phyloP scores from a whole-genome alignment of 2,888 invertebrate genomes.

The Campoplex nolae region DNA sequence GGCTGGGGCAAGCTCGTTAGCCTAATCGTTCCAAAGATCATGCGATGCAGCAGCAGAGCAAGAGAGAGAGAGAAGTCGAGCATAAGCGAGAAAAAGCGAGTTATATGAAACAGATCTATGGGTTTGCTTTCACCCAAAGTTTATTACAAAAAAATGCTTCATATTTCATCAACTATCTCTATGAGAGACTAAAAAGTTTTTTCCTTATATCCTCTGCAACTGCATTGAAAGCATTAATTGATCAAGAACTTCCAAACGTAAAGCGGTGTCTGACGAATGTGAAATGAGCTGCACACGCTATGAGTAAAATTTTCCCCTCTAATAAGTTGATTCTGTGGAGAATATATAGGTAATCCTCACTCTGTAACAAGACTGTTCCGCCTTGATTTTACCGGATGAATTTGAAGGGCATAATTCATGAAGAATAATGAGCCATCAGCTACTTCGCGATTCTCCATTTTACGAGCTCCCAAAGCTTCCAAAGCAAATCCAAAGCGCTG shows the following conservation, averaged over 20 bases:
- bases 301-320: background rate
- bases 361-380: background rate
- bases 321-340: background rate
- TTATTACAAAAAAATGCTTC: slow-evolving; percentile 10
- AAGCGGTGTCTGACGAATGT: background rate
- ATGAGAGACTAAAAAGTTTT: background rate
- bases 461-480: background rate
- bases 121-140: slow-evolving; percentile 12
- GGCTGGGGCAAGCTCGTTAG: slow-evolving; percentile 65
- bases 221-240: slow-evolving; percentile 4
- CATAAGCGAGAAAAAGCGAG: background rate
- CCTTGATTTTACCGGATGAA: background rate
- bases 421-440: background rate
- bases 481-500: background rate
- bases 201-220: background rate
- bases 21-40: slow-evolving; percentile 65
- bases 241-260: background rate
- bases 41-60: slow-evolving; percentile 28
- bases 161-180: slow-evolving; percentile 10
- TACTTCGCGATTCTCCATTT: background rate
- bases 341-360: background rate
- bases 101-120: background rate
- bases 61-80: slow-evolving; percentile 16
- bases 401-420: background rate
- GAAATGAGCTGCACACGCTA: background rate